Conservation (phyloP, 2,888 invertebrate species). For the Sussaba pulchella region DNA sequence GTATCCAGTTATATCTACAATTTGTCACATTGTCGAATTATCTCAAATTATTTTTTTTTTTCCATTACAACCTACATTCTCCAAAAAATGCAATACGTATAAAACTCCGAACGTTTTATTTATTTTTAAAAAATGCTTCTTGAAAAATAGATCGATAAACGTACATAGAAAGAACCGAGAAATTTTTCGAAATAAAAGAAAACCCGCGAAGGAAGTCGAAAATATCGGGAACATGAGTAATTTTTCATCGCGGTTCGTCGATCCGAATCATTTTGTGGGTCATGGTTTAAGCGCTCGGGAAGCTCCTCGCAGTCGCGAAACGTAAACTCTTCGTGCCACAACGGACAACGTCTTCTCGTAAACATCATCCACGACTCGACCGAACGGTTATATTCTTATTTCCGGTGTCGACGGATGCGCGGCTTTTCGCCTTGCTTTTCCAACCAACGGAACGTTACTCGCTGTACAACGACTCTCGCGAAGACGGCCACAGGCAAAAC, state of each 20-base stretch:
- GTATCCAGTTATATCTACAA: no score
- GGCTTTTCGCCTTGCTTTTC: constrained; percentile 33
- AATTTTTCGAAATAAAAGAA: constrained; percentile 8
- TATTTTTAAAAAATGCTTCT: neutral
- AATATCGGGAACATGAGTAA: constrained; percentile 49
- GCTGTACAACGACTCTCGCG: neutral
- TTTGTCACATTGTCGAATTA: no score
- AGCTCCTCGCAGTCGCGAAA: constrained; percentile 66
- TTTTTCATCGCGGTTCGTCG: constrained; percentile 61
- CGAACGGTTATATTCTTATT: constrained; percentile 71
- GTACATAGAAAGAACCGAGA: neutral
- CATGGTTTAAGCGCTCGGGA: neutral
- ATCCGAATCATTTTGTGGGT: constrained; percentile 59
- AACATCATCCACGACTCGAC: constrained; percentile 71
- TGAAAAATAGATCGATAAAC: neutral
- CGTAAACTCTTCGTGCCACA: constrained; percentile 58
- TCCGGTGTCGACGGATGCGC: constrained; percentile 70
- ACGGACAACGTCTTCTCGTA: constrained; percentile 66
- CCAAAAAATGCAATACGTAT: no score
- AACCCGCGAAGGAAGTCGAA: constrained; percentile 3
- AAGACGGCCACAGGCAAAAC: constrained; percentile 13
- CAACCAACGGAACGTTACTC: constrained; percentile 19
- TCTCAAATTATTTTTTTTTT: no score
- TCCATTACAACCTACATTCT: no score
- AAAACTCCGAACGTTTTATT: no score